Conservation (phyloP, 2,888 invertebrate genomes). For the Sthenelais limicola region DNA sequence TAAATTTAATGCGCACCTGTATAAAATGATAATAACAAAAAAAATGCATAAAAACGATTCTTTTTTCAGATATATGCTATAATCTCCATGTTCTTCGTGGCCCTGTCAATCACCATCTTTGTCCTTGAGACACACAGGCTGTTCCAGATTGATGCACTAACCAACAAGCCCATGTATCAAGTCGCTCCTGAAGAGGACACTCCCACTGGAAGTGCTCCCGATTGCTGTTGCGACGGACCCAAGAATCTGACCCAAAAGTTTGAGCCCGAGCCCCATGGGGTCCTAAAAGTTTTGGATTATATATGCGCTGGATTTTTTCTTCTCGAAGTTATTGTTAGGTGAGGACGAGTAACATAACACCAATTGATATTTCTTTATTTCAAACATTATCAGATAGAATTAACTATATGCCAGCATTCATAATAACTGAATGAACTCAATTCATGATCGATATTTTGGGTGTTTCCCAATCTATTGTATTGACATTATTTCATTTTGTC, state of each 20-base stretch:
- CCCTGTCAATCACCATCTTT: slow-evolving; percentile 67
- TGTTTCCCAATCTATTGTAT: too few species aligned
- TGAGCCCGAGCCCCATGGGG: slow-evolving; percentile 56
- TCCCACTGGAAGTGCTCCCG: slow-evolving; percentile 22
- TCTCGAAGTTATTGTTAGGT: slow-evolving; percentile 58
- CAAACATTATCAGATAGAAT: too few species aligned
- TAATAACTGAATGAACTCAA: too few species aligned
- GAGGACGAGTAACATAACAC: too few species aligned
- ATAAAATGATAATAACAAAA: too few species aligned
- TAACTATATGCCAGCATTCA: too few species aligned
- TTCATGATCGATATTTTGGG: too few species aligned
- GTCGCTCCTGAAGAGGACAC: slow-evolving; percentile 36
- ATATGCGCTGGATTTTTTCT: slow-evolving; percentile 64
- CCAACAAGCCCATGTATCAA: slow-evolving; percentile 33
- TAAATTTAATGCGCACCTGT: too few species aligned
- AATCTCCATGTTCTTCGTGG: slow-evolving; percentile 68
- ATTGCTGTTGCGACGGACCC: neutral
- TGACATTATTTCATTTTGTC: too few species aligned
- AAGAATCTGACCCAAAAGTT: neutral
- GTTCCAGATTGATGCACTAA: slow-evolving; percentile 59
- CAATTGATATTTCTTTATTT: too few species aligned
- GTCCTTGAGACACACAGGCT: slow-evolving; percentile 67
- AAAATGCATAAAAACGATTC: too few species aligned
- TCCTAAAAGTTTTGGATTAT: slow-evolving; percentile 64
- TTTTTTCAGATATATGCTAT: slow-evolving; percentile 69